These are phyloP conservation scores for Cheiracanthium punctorium DNA, from an alignment of 2,888 invertebrate species.

Conservation along the genomic window DNA sequence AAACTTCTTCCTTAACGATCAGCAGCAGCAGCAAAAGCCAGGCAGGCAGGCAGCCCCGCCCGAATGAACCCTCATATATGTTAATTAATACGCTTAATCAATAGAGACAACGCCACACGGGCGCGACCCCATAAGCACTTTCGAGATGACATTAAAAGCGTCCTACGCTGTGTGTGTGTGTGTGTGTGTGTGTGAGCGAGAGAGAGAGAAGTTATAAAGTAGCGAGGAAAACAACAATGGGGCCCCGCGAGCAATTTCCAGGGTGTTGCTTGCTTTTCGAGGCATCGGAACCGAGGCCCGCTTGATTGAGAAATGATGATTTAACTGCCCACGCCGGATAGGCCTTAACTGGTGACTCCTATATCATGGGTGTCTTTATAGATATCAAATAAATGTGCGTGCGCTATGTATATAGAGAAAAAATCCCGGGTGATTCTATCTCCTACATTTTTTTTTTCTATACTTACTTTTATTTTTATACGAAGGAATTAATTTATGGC, in stretches of 20 bases:
- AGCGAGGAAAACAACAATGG: slow-evolving; percentile 41
- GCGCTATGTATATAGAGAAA: not conserved
- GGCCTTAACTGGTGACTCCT: slow-evolving; percentile 15
- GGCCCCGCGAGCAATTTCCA: slow-evolving; percentile 42
- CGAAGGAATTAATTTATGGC: too few species aligned
- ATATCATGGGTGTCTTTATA: not conserved
- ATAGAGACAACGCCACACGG: slow-evolving; percentile 55
- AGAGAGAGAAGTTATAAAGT: slow-evolving; percentile 38
- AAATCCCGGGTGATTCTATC: not conserved
- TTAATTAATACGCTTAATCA: slow-evolving; percentile 63
- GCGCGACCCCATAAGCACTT: slow-evolving; percentile 30
- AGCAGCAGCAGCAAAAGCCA: too few species aligned
- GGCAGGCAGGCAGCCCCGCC: slow-evolving; percentile 7
- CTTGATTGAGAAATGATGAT: slow-evolving; percentile 66
- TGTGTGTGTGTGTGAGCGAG: slow-evolving; percentile 36
- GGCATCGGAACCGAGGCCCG: slow-evolving; percentile 33
- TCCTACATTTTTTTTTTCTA: too few species aligned
- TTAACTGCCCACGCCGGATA: slow-evolving; percentile 34
- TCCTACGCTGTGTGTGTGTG: slow-evolving; percentile 46
- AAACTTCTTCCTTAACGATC: not conserved
- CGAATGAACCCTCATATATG: slow-evolving; percentile 59
- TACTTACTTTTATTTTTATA: too few species aligned
- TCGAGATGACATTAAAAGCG: slow-evolving; percentile 50
- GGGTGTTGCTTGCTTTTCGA: slow-evolving; percentile 38
- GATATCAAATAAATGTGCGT: slow-evolving; percentile 8